Conservation (phyloP, 2,797 vertebrate species). For the Mormyrus proboscirostris region DNA sequence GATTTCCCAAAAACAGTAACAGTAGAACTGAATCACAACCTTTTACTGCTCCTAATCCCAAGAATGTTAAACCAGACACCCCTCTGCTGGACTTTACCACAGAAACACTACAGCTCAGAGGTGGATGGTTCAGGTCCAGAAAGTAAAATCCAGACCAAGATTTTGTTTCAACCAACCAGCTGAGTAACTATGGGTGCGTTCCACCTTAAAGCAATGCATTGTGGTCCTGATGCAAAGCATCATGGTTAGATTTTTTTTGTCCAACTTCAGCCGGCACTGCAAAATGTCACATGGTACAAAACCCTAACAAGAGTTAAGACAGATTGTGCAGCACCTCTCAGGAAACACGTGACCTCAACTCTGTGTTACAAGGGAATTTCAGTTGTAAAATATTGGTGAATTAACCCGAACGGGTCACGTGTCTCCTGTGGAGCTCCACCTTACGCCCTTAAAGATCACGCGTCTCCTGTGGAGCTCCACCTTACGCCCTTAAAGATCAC, state of each 20-base stretch:
- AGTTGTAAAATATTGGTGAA: too few relatives aligned
- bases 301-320: neutral
- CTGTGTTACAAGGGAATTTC: too few relatives aligned
- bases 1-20: conserved; percentile 9
- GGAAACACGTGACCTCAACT: too few relatives aligned
- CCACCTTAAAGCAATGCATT: neutral
- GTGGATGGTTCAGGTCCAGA: neutral
- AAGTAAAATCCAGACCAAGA: neutral
- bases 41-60: neutral
- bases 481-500: too few relatives aligned
- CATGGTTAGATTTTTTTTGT: neutral
- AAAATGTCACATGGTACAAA: neutral
- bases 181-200: neutral
- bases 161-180: neutral
- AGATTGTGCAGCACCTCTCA: neutral
- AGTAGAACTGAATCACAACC: conserved; percentile 7
- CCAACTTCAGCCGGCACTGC: neutral
- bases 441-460: too few relatives aligned
- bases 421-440: too few relatives aligned
- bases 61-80: conserved; percentile 13
- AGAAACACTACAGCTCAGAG: neutral
- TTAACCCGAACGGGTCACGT: too few relatives aligned
- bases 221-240: neutral
- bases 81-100: neutral
- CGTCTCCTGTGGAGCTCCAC: too few relatives aligned